phyloP scores from a whole-genome alignment of 2,797 vertebrate species.

The Crocidura indochinensis region DNA sequence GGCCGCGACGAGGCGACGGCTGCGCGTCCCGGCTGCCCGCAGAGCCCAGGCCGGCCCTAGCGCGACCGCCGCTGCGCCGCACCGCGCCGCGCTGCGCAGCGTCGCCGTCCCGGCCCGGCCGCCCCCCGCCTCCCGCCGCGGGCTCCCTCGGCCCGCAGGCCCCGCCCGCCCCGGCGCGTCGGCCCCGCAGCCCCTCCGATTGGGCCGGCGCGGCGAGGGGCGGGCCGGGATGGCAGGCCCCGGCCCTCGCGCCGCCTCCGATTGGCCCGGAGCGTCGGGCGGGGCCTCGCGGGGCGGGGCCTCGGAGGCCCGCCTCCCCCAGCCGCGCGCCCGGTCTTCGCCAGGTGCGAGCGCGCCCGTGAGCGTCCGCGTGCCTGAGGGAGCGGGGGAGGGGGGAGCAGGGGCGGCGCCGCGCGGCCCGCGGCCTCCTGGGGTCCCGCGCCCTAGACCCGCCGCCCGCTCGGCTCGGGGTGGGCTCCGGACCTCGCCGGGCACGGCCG shows the following conservation, averaged over 20 bases:
- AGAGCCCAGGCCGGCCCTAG: slow-evolving; percentile 20
- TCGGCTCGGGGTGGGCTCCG: neutral
- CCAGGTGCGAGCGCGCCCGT: slow-evolving; percentile 83
- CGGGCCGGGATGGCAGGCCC: neutral
- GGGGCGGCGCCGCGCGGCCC: neutral
- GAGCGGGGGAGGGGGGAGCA: slow-evolving; percentile 27
- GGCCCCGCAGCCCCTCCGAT: slow-evolving; percentile 76
- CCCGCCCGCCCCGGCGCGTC: slow-evolving; percentile 64
- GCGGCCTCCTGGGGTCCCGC: neutral
- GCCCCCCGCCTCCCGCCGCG: slow-evolving; percentile 62
- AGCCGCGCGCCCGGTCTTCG: neutral
- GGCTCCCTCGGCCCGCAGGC: no score
- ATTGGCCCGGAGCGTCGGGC: no score
- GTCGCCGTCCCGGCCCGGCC: slow-evolving; percentile 38
- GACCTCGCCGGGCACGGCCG: neutral
- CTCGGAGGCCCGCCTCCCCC: neutral
- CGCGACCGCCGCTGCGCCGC: slow-evolving; percentile 53
- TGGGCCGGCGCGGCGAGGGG: slow-evolving; percentile 73
- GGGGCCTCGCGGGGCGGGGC: neutral
- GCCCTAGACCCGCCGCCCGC: neutral
- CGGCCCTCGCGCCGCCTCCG: no score
- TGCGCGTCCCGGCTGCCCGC: slow-evolving; percentile 64
- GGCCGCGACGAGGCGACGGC: slow-evolving; percentile 48
- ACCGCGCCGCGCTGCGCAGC: slow-evolving; percentile 44
- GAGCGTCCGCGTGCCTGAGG: slow-evolving; percentile 78